Evolutionary conservation across 2,113 vertebrate species (phyloP).

Genomic region (Suricata suricatta): DNA sequence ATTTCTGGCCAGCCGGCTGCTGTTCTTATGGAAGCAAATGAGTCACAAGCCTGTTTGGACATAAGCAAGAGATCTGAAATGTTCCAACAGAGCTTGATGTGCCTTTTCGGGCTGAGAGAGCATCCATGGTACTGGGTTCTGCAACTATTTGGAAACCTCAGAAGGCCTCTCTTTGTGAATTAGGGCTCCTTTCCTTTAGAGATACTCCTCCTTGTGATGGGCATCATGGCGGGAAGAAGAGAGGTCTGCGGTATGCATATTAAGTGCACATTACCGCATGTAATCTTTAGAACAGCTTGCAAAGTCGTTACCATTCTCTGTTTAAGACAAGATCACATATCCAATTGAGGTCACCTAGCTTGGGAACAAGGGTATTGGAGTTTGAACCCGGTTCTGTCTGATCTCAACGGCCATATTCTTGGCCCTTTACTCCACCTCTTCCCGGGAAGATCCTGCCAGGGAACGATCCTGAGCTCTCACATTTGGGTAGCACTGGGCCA

Average conservation of each 20-base stretch:
- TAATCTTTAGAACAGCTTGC: background rate
- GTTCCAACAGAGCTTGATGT: accelerated
- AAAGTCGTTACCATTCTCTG: background rate
- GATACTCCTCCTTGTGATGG: background rate
- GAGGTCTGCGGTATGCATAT: no score
- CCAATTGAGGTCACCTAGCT: background rate
- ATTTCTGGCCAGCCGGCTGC: background rate
- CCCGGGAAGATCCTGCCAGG: background rate
- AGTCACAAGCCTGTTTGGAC: no score
- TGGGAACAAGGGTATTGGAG: background rate
- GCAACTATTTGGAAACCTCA: background rate
- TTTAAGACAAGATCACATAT: background rate
- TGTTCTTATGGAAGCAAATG: background rate
- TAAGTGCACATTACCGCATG: accelerated
- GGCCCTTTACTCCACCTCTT: accelerated
- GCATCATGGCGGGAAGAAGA: background rate
- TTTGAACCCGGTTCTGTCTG: background rate
- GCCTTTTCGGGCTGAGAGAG: background rate
- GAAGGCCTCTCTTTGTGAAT: background rate
- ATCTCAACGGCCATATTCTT: background rate
- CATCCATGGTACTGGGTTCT: accelerated
- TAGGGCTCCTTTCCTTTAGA: background rate
- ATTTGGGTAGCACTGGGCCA: accelerated
- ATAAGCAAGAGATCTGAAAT: background rate
- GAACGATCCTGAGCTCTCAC: background rate